Conservation (phyloP, 2,113 vertebrate genomes). For the Lasiurus borealis region DNA sequence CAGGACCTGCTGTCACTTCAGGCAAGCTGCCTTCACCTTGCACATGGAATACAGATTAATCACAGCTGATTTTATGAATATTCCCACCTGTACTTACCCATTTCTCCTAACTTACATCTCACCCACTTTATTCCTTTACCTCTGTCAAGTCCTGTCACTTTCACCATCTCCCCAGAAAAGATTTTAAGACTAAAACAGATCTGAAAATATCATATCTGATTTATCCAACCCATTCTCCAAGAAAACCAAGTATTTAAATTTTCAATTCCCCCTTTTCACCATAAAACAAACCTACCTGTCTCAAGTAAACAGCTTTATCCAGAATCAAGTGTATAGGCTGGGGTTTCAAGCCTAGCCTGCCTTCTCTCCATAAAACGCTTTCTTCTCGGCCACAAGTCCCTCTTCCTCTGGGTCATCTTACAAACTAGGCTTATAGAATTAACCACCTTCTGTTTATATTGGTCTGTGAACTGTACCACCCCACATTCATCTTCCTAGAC, state of each 20-base stretch:
- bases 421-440: neutral
- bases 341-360: neutral
- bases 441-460: neutral
- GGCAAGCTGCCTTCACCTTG: neutral
- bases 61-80: neutral
- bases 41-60: neutral
- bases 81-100: neutral
- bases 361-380: neutral
- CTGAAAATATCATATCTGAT: neutral
- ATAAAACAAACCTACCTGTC: neutral
- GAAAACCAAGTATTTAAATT: constrained; percentile 41
- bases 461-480: neutral
- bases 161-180: constrained; percentile 34
- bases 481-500: neutral
- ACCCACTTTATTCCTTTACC: neutral
- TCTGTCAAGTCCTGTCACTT: constrained; percentile 44
- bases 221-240: constrained; percentile 35
- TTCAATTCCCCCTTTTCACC: constrained; percentile 7
- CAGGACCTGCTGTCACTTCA: neutral
- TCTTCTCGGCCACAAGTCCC: neutral
- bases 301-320: neutral
- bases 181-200: constrained; percentile 41
- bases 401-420: neutral
- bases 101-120: neutral
- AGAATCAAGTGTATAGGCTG: neutral